Conservation (phyloP, 2,797 vertebrate species). For the Rhinoraja longicauda region DNA sequence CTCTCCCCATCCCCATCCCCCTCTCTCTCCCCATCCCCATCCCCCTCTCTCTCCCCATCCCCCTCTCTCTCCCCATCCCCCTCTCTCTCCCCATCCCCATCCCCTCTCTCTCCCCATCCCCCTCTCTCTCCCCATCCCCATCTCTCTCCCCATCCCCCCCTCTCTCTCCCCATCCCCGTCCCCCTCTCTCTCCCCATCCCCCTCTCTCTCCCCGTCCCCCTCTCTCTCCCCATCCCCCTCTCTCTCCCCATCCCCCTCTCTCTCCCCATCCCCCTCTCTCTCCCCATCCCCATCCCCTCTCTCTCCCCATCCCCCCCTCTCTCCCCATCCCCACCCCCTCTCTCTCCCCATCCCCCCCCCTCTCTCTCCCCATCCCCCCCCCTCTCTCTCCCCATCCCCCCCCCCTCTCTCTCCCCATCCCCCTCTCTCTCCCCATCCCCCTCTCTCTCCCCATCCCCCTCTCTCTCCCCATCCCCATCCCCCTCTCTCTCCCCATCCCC, state of each 20-base stretch:
- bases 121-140: not conserved
- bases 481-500: not conserved
- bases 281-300: not conserved
- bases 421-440: no score
- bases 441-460: no score
- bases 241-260: not conserved
- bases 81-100: not conserved
- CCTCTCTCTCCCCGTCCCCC: no score
- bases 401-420: not conserved
- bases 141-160: not conserved
- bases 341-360: not conserved
- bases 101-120: not conserved
- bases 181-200: no score
- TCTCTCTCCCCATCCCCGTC: not conserved
- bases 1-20: not conserved
- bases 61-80: no score
- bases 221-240: no score
- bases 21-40: not conserved
- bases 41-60: not conserved
- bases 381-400: not conserved
- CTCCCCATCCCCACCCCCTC: not conserved
- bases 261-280: no score
- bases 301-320: not conserved
- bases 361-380: not conserved
- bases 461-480: no score